Conservation (phyloP, 2,888 invertebrate species). For the Watsonalla cultraria region DNA sequence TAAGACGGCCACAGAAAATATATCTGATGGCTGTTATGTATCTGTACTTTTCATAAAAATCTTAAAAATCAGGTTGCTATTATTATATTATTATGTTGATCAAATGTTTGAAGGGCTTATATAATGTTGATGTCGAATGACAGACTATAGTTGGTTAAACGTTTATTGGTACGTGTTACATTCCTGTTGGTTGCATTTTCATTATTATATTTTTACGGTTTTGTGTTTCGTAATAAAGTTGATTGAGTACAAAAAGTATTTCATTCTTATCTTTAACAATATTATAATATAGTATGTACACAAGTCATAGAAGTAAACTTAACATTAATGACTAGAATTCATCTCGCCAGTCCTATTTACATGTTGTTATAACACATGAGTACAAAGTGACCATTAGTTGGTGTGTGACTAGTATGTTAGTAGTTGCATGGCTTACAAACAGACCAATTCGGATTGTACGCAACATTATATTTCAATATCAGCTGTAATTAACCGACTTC, state of each 20-base stretch:
- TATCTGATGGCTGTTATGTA: too few relatives aligned
- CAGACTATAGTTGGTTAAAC: slow-evolving; percentile 47
- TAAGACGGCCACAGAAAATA: too few relatives aligned
- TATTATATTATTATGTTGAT: slow-evolving; percentile 6
- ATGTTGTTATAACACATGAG: slow-evolving; percentile 8
- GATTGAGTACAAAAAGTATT: slow-evolving; percentile 49
- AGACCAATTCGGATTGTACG: too few relatives aligned
- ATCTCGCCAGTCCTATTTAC: slow-evolving; percentile 41
- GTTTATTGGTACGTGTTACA: slow-evolving; percentile 63
- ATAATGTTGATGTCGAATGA: slow-evolving; percentile 34
- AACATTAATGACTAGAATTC: slow-evolving; percentile 66
- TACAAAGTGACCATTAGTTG: too few relatives aligned
- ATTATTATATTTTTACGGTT: slow-evolving; percentile 36
- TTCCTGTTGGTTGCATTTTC: slow-evolving; percentile 58
- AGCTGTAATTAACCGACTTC: too few relatives aligned
- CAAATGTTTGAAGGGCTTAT: slow-evolving; percentile 25
- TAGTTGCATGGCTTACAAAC: too few relatives aligned
- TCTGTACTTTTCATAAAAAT: too few relatives aligned
- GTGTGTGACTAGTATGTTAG: too few relatives aligned
- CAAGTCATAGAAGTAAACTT: slow-evolving; percentile 46
- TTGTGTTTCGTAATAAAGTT: slow-evolving; percentile 55
- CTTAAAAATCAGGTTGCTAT: slow-evolving; percentile 14
- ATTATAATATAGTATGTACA: slow-evolving; percentile 30
- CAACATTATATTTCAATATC: too few relatives aligned
- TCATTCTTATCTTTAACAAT: slow-evolving; percentile 36